These are phyloP conservation scores for Drosophila lacicola DNA, from an alignment of 2,888 invertebrate genomes.

Conservation along the genomic window DNA sequence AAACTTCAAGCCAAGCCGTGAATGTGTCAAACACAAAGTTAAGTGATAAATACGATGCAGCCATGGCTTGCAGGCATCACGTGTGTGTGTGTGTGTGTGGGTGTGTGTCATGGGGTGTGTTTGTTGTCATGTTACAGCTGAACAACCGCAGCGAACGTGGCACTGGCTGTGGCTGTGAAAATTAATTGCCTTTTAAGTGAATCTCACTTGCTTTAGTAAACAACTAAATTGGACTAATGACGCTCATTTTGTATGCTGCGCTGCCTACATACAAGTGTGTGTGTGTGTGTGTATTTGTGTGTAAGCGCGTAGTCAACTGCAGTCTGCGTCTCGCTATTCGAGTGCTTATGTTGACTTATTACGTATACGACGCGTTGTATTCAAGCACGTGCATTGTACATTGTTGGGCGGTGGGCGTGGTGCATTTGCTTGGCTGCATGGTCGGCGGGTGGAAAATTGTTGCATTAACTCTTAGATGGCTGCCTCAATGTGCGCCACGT, in stretches of 20 bases:
- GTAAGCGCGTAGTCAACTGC: constrained; percentile 24
- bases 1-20: constrained; percentile 56
- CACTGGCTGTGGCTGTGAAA: constrained; percentile 74
- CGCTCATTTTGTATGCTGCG: constrained; percentile 76
- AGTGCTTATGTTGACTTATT: constrained; percentile 69
- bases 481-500: constrained; percentile 36
- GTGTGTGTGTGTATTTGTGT: constrained; percentile 6
- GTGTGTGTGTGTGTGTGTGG: constrained; percentile 1
- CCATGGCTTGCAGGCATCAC: constrained; percentile 17
- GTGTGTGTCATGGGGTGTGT: constrained; percentile 43
- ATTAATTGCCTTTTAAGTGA: constrained; percentile 85
- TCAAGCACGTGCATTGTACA: constrained; percentile 56
- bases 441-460: constrained; percentile 18
- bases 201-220: constrained; percentile 82
- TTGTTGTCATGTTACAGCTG: constrained; percentile 81
- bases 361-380: constrained; percentile 62
- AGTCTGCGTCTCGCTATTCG: constrained; percentile 19
- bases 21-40: constrained; percentile 79
- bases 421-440: constrained; percentile 50
- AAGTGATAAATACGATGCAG: constrained; percentile 77
- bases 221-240: constrained; percentile 83
- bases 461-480: constrained; percentile 38
- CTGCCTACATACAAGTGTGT: constrained; percentile 28
- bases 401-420: constrained; percentile 18
- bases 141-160: constrained; percentile 83